Evolutionary conservation across 2,888 invertebrate species (phyloP), one percentile per base, ranked within the genome.

Genomic region (Macaria notata): DNA sequence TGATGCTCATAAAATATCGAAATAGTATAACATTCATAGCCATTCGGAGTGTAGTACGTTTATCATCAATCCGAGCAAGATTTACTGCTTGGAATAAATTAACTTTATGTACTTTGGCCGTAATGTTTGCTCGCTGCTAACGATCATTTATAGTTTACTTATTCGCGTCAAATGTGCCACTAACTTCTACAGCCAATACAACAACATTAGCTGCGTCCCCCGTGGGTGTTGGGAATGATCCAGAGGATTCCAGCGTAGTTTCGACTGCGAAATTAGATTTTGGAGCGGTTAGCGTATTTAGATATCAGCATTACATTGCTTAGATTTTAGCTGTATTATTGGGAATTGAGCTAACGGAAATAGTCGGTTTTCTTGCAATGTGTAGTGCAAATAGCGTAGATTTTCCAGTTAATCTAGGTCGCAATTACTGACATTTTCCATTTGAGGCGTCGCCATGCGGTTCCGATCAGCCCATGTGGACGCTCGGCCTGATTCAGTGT

Each of bases 71-170:
- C 65, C 69, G 60, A 64, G 67, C 68, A 56, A 61, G 62, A 71
- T 75, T 75, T 72, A 78, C 59, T 65, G 62, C 69, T 56, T 49
- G 41, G 66, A 67, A 74, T 78, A 77, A 73, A 78, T 76, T 74
- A 68, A 65, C 74, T 79, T 77, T 72, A 78, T 75, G 76, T 70
- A 60, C 60, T 62, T 71, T 70, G 70, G 71, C 70, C 68, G 56
- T 70, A 64, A 68, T 63, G 63, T 54, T 62, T 61, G 51, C 45
- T 68, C 57, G 69, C 62, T 65, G 56, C 59, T 62, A 62, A 65
- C 61, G 66, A 66, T 63, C 65, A 60, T 65, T 56, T 64, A 68
- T 62, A 62, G 59, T 55, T 51, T 54, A 54, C 54, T 58, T 49
- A 46, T 31, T 53, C 46, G 43, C 46, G 43, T 58, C 59, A 64